phyloP scores from a whole-genome alignment of 2,113 vertebrate species.

The Lycaon pictus region DNA sequence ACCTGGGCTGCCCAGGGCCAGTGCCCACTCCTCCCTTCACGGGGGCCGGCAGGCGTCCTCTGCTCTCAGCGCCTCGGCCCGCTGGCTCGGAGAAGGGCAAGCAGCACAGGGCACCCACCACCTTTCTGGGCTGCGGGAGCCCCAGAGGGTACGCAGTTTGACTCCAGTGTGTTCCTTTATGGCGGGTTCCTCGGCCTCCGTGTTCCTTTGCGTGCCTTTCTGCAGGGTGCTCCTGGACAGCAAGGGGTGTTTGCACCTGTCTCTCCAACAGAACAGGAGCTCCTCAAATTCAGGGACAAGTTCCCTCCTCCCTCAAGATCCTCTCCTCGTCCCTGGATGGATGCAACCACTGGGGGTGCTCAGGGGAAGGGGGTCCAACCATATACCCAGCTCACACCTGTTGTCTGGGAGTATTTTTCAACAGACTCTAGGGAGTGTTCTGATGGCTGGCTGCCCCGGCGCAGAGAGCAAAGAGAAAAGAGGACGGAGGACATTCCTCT shows the following conservation, averaged over 20 bases:
- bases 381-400: background rate
- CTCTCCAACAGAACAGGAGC: background rate
- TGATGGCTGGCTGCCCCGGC: background rate
- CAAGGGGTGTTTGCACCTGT: background rate
- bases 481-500: background rate
- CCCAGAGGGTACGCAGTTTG: background rate
- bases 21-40: background rate
- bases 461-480: background rate
- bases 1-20: background rate
- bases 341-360: background rate
- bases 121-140: background rate
- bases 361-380: background rate
- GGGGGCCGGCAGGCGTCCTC: background rate
- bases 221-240: background rate
- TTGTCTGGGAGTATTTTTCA: background rate
- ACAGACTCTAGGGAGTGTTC: background rate
- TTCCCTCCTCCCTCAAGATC: background rate
- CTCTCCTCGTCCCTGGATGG: background rate
- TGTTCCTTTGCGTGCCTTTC: background rate
- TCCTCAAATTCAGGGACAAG: background rate
- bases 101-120: too few species aligned
- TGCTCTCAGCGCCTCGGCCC: background rate
- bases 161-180: background rate
- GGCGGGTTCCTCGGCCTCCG: background rate
- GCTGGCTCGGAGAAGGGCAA: background rate